Base-by-base conservation (phyloP, 2,113 vertebrate species). In the Spheniscus mendiculus region DNA sequence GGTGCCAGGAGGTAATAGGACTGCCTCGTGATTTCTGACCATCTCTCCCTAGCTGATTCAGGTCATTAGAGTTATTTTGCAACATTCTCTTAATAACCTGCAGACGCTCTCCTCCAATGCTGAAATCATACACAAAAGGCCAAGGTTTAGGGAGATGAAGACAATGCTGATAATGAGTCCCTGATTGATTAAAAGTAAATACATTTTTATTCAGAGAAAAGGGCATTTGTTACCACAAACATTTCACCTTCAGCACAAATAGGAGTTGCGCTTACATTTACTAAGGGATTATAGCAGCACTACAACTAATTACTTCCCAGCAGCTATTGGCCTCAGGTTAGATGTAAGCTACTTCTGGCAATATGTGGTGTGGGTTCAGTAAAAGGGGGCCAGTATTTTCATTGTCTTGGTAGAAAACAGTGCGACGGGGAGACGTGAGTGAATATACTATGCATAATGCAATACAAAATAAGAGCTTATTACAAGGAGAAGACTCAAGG, bases 181-280 rank as follows among this genome's bases (percentile, higher is more conserved):
- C 98, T 97, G 95, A 98, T 95, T 98, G 98, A 98, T 98, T 98
- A 98, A 98, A 98, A 98, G 97, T 98, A 98, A 98, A 98, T 97
- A 98, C 96, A 97, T 98, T 98, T 98, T 98, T 98, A 97, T 97
- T 98, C 96, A 96, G 96, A 97, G 97, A 98, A 97, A 98, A 97
- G 92, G 92, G 96, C 97, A 97, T 98, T 98, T 96, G 95, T 98
- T 98, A 98, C 98, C 97, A 98, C 97, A 98, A 97, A 98, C 97
- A 94, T 97, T 98, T 98, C 98, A 98, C 97, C 96, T 98, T 98
- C 67, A 98, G 93, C 93, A 93, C 97, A 98, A 98, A 98, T 95
- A 98, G 96, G 95, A 97, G 70, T 49, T 97, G 93, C 1, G 74
- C 96, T 97, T 95, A 97, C 96, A 97, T 98, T 97, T 98, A 97